Evolutionary conservation across 1,140 invertebrate genomes (phyloP), one percentile per base, ranked within the genome.

Genomic region (Heliconius eleuchia): DNA sequence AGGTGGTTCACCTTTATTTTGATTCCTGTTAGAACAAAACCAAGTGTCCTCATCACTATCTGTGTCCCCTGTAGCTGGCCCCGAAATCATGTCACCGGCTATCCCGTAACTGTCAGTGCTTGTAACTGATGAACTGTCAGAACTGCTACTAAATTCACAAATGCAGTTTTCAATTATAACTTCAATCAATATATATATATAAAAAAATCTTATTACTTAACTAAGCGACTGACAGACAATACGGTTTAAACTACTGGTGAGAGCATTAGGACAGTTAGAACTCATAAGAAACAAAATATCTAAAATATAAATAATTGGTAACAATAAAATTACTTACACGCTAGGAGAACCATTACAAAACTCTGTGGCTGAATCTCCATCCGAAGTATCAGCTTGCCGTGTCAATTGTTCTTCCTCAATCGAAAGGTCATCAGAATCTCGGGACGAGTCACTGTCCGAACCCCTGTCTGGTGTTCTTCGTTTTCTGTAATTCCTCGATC

Each of bases 371-470:
- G 76, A 81, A 66, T 82, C 81, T 55, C 76, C 80, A 73, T 85
- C 84, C 23, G 83, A 79, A 71, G 78, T 80, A 52, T 83, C 81
- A 11, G 76, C 73, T 27, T 73, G 71, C 50, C 81, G 73, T 46
- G 79, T 78, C 23, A 77, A 60, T 70, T 81, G 79, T 5, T 46
- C 60, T 77, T 92, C 88, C 13, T 89, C 88, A n/a, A 75, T 76
- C 9, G 91, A 89, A 30, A 91, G 77, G 85, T 93, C 92, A 84
- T 94, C 92, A 72, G 92, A 94, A 83, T 94, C 92, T 74, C 84
- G 87, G 19, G 89, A 92, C 1, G 92, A 90, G 18, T 89, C 88
- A 73, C 87, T 90, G 78, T 91, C 91, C 0, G 91, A 88, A 71
- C 92, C 92, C 71, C 88, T 83, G 23, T 86, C 91, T 3, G 91